Evolutionary conservation across 30 jellyfish, hydroid and myxozoan species (phyloP).

Genomic region (Aurelia sp.): DNA sequence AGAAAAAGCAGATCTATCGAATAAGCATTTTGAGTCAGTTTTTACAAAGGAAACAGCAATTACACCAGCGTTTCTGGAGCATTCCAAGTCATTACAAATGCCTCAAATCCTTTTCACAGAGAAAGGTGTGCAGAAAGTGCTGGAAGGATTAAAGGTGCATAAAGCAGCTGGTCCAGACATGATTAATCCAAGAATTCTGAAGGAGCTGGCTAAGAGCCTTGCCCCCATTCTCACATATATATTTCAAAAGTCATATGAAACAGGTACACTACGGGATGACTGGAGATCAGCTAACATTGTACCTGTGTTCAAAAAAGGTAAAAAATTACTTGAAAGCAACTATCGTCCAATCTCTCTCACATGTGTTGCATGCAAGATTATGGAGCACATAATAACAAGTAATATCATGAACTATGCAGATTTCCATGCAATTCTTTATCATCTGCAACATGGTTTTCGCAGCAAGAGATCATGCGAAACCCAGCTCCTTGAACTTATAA

Average conservation of each 20-base stretch:
- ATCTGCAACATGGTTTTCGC: no score
- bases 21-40: constrained; percentile 8
- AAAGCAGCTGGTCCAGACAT: constrained; percentile 27
- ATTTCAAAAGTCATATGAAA: constrained; percentile 4
- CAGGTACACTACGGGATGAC: not conserved
- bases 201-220: constrained; percentile 19
- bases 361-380: constrained; percentile 20
- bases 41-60: constrained; percentile 10
- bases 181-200: constrained; percentile 23
- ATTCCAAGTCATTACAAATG: constrained; percentile 22
- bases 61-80: constrained; percentile 10
- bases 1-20: no score
- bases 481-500: no score
- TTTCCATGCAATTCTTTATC: no score
- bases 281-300: constrained; percentile 15
- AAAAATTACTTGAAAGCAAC: constrained; percentile 18
- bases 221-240: constrained; percentile 6
- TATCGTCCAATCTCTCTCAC: constrained; percentile 18
- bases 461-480: no score
- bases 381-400: constrained; percentile 25
- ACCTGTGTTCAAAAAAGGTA: constrained; percentile 4
- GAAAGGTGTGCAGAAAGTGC: constrained; percentile 8
- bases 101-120: constrained; percentile 22
- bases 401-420: no score
- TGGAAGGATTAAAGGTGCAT: constrained; percentile 22